These are phyloP conservation scores for Chaenocephalus aceratus DNA, from an alignment of 2,113 vertebrate species.

Conservation along the genomic window DNA sequence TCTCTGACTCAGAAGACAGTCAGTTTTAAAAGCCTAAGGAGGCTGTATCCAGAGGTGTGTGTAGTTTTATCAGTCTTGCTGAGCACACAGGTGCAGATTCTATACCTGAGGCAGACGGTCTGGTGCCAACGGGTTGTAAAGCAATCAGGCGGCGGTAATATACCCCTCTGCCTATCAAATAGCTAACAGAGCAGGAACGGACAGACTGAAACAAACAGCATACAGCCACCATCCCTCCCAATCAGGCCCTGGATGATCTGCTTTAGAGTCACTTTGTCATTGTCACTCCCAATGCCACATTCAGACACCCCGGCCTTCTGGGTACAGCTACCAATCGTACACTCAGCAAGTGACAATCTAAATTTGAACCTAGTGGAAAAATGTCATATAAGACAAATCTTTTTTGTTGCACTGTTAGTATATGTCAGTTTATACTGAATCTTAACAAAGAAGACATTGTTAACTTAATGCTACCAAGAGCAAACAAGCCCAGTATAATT, in stretches of 20 bases:
- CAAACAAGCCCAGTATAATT: constrained; percentile 15
- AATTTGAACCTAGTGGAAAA: constrained; percentile 46
- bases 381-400: constrained; percentile 32
- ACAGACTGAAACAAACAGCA: constrained; percentile 61
- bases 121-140: constrained; percentile 82
- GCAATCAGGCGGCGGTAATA: constrained; percentile 70
- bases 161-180: constrained; percentile 63
- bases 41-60: constrained; percentile 25
- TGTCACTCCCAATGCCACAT: constrained; percentile 42
- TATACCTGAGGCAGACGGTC: constrained; percentile 79
- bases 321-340: constrained; percentile 50
- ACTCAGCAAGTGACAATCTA: constrained; percentile 33
- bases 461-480: not conserved
- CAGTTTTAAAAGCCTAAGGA: constrained; percentile 14
- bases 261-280: constrained; percentile 54
- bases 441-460: constrained; percentile 26
- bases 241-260: constrained; percentile 33
- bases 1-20: constrained; percentile 53
- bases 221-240: constrained; percentile 8
- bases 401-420: not conserved
- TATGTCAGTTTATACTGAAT: constrained; percentile 15
- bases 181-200: constrained; percentile 57
- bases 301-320: constrained; percentile 21
- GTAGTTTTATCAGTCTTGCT: constrained; percentile 41
- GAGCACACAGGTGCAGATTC: constrained; percentile 65